Percentiles rank a stretch among this genome's conserved stretches.
Evolutionary conservation across 2,797 vertebrate genomes (phyloP).

Genomic region (Neomorphus geoffroyi): DNA sequence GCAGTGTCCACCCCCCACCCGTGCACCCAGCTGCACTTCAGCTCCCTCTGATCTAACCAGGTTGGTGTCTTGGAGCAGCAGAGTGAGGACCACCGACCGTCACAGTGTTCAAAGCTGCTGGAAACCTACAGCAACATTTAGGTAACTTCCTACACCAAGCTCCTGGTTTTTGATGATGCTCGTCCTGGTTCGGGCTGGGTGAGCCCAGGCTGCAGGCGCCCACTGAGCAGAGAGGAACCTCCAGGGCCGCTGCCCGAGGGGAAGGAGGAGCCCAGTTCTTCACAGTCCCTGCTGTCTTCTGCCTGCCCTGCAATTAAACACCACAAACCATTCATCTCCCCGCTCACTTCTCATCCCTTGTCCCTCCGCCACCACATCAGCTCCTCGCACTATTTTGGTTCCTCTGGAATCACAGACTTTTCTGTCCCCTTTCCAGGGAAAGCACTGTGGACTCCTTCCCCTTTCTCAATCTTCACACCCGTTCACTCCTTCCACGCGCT

Average conservation of each 20-base stretch:
- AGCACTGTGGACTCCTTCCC: background rate
- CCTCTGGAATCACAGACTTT: background rate
- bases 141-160: background rate
- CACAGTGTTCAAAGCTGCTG: background rate
- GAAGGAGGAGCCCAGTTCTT: background rate
- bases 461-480: background rate
- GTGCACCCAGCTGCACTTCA: background rate
- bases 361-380: background rate
- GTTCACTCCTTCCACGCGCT: background rate
- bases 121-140: background rate
- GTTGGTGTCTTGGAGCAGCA: background rate
- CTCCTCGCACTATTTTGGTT: background rate
- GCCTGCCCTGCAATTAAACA: background rate
- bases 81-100: rapidly evolving
- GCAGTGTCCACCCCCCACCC: background rate
- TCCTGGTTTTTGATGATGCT: background rate
- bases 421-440: background rate
- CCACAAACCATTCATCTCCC: background rate
- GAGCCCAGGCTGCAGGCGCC: background rate
- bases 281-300: background rate
- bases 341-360: background rate
- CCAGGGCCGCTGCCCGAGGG: background rate
- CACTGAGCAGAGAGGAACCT: background rate
- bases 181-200: background rate
- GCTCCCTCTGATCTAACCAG: background rate